Base-by-base conservation (phyloP, 2,888 invertebrate species). In the Acleris cristana region DNA sequence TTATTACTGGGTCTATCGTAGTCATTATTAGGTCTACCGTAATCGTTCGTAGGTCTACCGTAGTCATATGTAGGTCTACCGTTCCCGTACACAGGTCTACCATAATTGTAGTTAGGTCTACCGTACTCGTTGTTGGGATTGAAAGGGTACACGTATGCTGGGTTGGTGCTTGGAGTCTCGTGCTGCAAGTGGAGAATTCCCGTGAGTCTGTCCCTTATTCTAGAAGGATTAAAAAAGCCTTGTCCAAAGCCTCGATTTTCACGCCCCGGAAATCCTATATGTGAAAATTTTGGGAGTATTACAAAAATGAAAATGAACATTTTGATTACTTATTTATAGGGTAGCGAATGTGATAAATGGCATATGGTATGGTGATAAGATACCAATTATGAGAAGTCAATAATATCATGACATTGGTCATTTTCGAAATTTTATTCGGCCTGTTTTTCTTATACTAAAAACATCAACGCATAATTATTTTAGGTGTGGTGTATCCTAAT, bases 191-290 rank as follows among this genome's bases (percentile, higher is more conserved):
- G 76, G 0, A 83, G 72, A 10, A 83, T 57, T 0, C 79, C 77
- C 14, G 76, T 72, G 0, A 83, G 16, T n/a, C 77, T 77, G 8
- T 82, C 69, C 12, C 70, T 71, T 44, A 85, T 61, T 64, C 79
- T 79, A 21, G 73, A 78, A 3, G 78, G 70, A 10, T 73, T 73
- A 14, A 77, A 74, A 6, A 81, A 55, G 30, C 79, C 40, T 75
- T 76, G 30, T n/a, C 76, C 74, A 6, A 81, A 55, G 34, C 79
- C 40, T 75, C 77, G 30, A 76, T 80, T 77, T 26, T 80, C 79
- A 48, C 83, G 76, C 73, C 74, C 78, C 14, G 79, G 80, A 71
- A 80, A 85, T 70, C 85, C 88, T 87, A 81, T 34, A 64, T 59
- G 55, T 51, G 58, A 73, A 61, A 5, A 49, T 52, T 34, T 18